A percentile compares a stretch with the other conserved stretches of the same genome.
Evolutionary conservation across 2,888 invertebrate genomes (phyloP).

Genomic region (Drosophila picticornis): DNA sequence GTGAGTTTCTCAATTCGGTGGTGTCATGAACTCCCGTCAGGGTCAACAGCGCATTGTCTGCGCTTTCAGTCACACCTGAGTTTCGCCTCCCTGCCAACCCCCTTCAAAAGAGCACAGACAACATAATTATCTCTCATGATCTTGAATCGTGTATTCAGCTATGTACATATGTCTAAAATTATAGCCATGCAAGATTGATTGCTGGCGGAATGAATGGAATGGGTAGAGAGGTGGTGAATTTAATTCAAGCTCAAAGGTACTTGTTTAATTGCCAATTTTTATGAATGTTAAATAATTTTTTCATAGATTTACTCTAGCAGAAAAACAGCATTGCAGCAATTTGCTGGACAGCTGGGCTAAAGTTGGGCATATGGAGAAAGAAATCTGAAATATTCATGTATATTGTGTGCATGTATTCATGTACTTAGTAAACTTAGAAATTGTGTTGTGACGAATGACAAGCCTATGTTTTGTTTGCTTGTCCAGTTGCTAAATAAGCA

Average conservation of each 20-base stretch:
- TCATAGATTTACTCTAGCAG: slow-evolving; percentile 8
- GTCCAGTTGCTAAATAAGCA: slow-evolving; percentile 26
- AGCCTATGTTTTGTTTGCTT: not conserved
- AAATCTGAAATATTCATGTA: not conserved
- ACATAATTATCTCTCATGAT: slow-evolving; percentile 53
- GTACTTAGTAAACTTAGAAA: not conserved
- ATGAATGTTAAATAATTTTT: slow-evolving; percentile 19
- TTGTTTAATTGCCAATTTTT: slow-evolving; percentile 42
- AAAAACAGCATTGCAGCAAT: not conserved
- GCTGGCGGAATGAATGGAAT: not conserved
- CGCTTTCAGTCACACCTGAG: slow-evolving; percentile 32
- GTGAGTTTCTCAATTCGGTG: slow-evolving; percentile 36
- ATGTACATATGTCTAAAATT: slow-evolving; percentile 31
- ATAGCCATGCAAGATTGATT: slow-evolving; percentile 43
- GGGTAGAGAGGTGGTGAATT: not conserved
- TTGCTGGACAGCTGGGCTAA: not conserved
- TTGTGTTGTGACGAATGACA: not conserved
- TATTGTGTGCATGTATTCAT: not conserved
- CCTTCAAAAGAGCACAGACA: slow-evolving; percentile 21
- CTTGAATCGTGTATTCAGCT: slow-evolving; percentile 45
- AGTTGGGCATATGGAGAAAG: not conserved
- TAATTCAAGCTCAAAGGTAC: slow-evolving; percentile 7
- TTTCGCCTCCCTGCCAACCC: not conserved
- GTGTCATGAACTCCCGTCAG: slow-evolving; percentile 46
- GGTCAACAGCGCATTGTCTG: slow-evolving; percentile 48